These are phyloP conservation scores for Galeopterus variegatus DNA, from an alignment of 2,113 vertebrate genomes.

Conservation along the genomic window DNA sequence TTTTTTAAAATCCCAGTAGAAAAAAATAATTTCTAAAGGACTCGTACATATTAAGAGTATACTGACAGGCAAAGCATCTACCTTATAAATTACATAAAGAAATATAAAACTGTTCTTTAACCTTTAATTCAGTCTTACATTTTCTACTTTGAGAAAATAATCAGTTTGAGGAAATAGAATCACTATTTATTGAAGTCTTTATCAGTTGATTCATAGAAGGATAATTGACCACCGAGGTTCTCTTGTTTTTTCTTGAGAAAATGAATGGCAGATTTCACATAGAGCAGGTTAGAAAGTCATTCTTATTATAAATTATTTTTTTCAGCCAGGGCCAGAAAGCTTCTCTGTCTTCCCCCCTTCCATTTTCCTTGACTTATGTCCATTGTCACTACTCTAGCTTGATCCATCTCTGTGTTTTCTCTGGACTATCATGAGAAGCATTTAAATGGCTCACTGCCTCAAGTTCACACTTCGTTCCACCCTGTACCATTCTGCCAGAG, in stretches of 20 bases:
- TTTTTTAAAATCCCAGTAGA: neutral
- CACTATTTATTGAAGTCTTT: neutral
- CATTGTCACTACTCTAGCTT: neutral
- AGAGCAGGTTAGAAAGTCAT: neutral
- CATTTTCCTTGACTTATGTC: neutral
- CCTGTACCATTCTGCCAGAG: neutral
- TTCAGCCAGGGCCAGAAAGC: neutral
- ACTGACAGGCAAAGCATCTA: neutral
- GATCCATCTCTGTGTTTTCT: neutral
- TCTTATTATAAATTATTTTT: neutral
- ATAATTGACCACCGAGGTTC: neutral
- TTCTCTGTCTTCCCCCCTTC: neutral
- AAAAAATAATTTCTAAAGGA: neutral
- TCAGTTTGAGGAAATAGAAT: neutral
- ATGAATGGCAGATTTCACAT: neutral
- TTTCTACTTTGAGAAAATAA: neutral
- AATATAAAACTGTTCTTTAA: neutral
- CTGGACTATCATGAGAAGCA: neutral
- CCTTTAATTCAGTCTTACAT: neutral
- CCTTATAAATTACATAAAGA: neutral
- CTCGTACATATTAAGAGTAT: neutral
- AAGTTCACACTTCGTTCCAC: neutral
- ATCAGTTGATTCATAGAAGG: neutral
- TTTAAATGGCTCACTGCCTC: neutral
- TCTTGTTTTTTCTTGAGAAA: neutral